Percentiles rank a stretch among this genome's conserved stretches.
Evolutionary conservation across 2,113 vertebrate species (phyloP).

Genomic region (Cyanoliseus patagonus): DNA sequence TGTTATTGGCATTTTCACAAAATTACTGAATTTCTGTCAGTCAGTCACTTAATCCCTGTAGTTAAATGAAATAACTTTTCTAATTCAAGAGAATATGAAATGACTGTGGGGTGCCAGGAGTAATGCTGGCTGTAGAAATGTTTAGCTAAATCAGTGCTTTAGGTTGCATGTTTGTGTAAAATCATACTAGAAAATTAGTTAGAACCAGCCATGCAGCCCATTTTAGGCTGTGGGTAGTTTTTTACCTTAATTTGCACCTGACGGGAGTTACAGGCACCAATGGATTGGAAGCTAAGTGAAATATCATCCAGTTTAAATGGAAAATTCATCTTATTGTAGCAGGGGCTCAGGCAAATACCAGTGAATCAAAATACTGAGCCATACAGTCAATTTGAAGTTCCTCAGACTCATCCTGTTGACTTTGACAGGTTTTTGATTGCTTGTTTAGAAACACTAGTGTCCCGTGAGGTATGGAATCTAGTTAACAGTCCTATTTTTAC

Average conservation of each 20-base stretch:
- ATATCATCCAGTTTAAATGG: neutral
- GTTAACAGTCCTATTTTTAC: neutral
- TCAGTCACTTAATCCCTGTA: neutral
- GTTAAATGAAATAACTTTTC: neutral
- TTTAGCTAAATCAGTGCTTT: neutral
- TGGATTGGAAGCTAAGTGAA: neutral
- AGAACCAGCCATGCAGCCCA: neutral
- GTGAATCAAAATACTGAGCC: neutral
- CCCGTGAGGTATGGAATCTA: neutral
- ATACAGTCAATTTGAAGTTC: neutral
- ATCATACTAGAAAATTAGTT: neutral
- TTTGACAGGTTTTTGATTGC: neutral
- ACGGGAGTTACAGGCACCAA: neutral
- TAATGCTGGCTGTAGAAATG: neutral
- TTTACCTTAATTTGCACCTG: slow-evolving; percentile 32
- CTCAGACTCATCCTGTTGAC: neutral
- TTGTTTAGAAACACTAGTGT: neutral
- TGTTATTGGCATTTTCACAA: neutral
- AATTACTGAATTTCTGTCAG: neutral
- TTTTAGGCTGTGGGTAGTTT: neutral
- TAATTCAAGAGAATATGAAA: neutral
- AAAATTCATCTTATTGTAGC: neutral
- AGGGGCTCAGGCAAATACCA: neutral
- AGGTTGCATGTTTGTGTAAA: slow-evolving; percentile 20
- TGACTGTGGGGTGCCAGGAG: neutral